These are phyloP conservation scores for Sinocyclocheilus grahami DNA, from an alignment of 2,113 vertebrate species.

Conservation along the genomic window DNA sequence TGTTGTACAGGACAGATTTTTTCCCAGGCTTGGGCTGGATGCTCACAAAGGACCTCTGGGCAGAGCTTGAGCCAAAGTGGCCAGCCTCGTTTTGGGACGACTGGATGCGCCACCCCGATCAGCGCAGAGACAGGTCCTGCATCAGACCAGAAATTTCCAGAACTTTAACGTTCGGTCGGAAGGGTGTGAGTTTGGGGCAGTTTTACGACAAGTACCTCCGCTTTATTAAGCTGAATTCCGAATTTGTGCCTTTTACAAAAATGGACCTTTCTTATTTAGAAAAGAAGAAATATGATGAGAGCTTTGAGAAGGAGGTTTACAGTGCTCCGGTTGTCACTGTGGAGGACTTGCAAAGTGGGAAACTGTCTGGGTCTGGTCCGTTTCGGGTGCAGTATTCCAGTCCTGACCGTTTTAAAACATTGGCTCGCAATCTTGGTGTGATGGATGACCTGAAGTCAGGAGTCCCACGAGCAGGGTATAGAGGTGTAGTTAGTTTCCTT, in stretches of 20 bases:
- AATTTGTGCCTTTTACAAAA: constrained; percentile 90
- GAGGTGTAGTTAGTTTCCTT: constrained; percentile 87
- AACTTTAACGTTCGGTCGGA: constrained; percentile 91
- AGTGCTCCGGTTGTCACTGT: constrained; percentile 71
- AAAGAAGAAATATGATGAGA: constrained; percentile 76
- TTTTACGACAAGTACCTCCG: constrained; percentile 95
- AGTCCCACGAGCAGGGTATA: constrained; percentile 90
- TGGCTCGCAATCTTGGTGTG: constrained; percentile 85
- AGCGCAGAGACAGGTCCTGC: constrained; percentile 84
- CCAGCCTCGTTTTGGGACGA: constrained; percentile 94
- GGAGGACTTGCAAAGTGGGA: constrained; percentile 79
- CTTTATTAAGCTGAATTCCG: constrained; percentile 91
- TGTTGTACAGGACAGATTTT: constrained; percentile 91
- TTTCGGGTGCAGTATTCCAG: constrained; percentile 86
- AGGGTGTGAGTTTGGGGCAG: constrained; percentile 95
- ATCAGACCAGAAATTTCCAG: constrained; percentile 89
- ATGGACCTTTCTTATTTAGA: constrained; percentile 85
- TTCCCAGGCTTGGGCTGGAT: constrained; percentile 96
- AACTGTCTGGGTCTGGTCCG: constrained; percentile 69
- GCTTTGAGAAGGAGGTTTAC: constrained; percentile 80
- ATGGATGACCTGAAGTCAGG: constrained; percentile 98
- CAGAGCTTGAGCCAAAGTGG: constrained; percentile 92
- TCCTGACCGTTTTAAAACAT: constrained; percentile 86
- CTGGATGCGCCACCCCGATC: constrained; percentile 92
- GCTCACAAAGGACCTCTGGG: constrained; percentile 85